Base-by-base conservation (phyloP, 2,888 invertebrate species). In the Heliothis peltigera region DNA sequence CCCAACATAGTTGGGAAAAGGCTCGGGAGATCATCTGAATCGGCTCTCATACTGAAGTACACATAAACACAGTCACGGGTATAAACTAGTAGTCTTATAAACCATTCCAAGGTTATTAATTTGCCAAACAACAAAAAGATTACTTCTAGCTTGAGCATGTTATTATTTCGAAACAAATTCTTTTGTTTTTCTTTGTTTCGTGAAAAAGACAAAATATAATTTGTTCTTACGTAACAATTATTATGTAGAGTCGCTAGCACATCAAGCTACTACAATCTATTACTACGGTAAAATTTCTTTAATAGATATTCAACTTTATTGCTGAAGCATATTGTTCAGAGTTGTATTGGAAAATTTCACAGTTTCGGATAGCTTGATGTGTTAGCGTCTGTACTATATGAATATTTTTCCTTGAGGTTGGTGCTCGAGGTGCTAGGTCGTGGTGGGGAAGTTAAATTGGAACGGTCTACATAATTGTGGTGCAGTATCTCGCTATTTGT, bases 151-250 rank as follows among this genome's bases (percentile, higher is more conserved):
- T 56, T 32, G 18, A 56, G 17, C 22, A 58, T 54, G 2, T 32
- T 60, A 58, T 55, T 52, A 56, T 64, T 77, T 32, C 1, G 35
- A 75, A 52, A 46, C 46, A 7, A 19, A n/a, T 32, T 56, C 10
- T 22, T 47, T 64, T 54, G 43, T 53, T 42, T 52, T 52, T 42
- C 32, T 63, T 35, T 25, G 5, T 39, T 21, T 66, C 44, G 35
- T 25, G 3, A 15, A 35, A 15, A 35, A 35, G n/a, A 35, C 0
- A 35, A 4, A 35, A 15, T 15, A 35, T 35, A 35, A 35, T 35
- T 35, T 35, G 15, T 35, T 4, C 15, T 35, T 1, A 15, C 4
- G 35, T 35, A 35, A 35, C 35, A 15, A 35, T 35, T 35, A 3
- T 8, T 25, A 25, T 1, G 25, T 1, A 8, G 7, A 1, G 12